Base-by-base conservation (phyloP, 2,113 vertebrate species). In the Ardeotis arabs region DNA sequence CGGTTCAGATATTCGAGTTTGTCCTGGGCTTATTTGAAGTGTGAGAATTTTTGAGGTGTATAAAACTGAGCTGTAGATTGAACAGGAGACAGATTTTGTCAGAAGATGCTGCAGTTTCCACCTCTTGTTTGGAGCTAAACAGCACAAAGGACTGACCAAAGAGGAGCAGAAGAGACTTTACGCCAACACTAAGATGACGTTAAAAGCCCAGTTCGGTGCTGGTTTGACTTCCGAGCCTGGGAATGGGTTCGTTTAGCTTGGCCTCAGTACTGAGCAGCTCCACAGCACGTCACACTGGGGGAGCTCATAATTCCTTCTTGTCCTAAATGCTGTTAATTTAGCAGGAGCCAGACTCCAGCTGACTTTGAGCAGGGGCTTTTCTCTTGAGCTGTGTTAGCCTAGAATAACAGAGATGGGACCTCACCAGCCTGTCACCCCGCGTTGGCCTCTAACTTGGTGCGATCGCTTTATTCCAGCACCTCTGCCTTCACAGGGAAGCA, bases 11-110 rank as follows among this genome's bases (percentile, higher is more conserved):
- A 87, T 60, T 91, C 62, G 3, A 62, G 80, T 56, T 91, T 76
- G n/a, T 87, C 84, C 78, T 63, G 82, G 93, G 89, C 84, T 96
- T 20, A 2, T 58, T 49, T 79, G 87, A 78, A 76, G 89, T 56
- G 84, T 91, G 80, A 94, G 91, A 60, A 29, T 64, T 83, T 74
- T 44, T 59, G 47, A 89, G 86, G 60, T 77, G 77, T 21, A 19
- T 29, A 22, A 72, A 95, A 29, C 52, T 1, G 77, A 89, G 77
- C 77, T 91, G 77, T 17, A 64, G 79, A 79, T 82, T 2, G 4
- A 72, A 37, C 31, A 35, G 47, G 5, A 47, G 85, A 11, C n/a
- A 41, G 84, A 70, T 70, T 78, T 56, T 63, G 60, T 52, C 33
- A 41, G 83, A 55, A 44, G 76, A 55, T 74, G 69, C 69, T 87